Evolutionary conservation across 2,797 vertebrate species (phyloP), one percentile per base, ranked within the genome.

Genomic region (Sebastes iracundus): DNA sequence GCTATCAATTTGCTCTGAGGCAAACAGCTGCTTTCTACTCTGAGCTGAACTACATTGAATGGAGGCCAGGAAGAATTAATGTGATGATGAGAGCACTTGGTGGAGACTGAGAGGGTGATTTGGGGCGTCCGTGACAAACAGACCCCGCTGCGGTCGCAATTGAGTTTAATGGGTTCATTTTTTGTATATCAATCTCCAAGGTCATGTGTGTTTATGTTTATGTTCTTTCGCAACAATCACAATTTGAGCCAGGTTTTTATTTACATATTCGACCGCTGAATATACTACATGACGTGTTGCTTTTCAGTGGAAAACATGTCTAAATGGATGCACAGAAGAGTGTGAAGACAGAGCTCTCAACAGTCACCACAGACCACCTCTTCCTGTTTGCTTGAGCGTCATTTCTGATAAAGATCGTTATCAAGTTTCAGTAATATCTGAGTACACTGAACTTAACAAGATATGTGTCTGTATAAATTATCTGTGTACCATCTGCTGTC

Each of bases 321-420:
- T 25, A 64, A 53, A 55, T 72, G 64, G 52, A 25, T 81, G 68
- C 30, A 62, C 52, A 65, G 61, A 64, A 14, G 27, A 22, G 42
- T 74, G 60, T 86, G 82, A 85, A 58, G 61, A 80, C 52, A 42
- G 42, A 42, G 33, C 68, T 83, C 70, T 84, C 33, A 71, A n/a
- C 63, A 42, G 70, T 81, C 27, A 80, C 88, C 90, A 83, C 93
- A 94, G 88, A 92, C 87, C 88, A 88, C 84, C 71, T 23, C 89
- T 94, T 96, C 95, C 95, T 96, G 94, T 95, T 93, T 89, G 86
- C 90, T 81, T 30, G 58, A 71, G 72, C 70, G 87, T 91, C 70
- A 85, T 87, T 92, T 93, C 84, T 92, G 89, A 92, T 91, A 83
- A 89, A 93, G 81, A 88, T 90, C 77, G 20, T 61, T 77, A 80